Evolutionary conservation across 2,113 vertebrate species (phyloP).

Genomic region (Neomonachus schauinslandi): DNA sequence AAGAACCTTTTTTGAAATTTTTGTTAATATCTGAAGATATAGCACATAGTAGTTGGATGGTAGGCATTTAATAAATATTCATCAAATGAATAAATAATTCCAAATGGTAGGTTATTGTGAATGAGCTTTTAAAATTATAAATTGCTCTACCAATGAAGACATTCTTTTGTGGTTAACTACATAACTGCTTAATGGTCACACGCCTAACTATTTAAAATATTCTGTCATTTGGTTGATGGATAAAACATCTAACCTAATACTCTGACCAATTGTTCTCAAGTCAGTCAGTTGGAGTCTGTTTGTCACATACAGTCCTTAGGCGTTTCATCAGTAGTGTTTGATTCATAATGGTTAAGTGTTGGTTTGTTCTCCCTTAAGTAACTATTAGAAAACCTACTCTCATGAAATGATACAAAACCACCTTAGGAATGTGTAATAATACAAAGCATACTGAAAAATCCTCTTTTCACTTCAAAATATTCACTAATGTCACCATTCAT

Average conservation of each 20-base stretch:
- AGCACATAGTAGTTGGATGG: neutral
- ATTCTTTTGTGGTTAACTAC: neutral
- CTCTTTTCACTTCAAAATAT: neutral
- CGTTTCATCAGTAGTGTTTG: neutral
- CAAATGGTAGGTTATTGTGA: neutral
- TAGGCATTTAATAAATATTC: neutral
- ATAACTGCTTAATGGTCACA: neutral
- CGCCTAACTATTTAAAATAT: neutral
- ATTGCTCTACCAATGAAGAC: neutral
- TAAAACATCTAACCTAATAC: neutral
- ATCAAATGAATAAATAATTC: neutral
- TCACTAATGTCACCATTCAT: neutral
- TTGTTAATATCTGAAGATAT: neutral
- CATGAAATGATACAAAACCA: neutral
- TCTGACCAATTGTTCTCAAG: neutral
- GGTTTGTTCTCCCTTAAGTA: neutral
- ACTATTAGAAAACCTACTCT: neutral
- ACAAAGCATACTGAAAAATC: neutral
- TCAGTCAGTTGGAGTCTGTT: neutral
- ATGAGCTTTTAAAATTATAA: neutral
- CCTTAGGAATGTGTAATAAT: slow-evolving; percentile 5
- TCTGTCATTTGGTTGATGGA: neutral
- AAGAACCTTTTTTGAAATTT: neutral
- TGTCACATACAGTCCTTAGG: neutral
- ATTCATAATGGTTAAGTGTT: slow-evolving; percentile 18